Evolutionary conservation across 2,113 vertebrate genomes (phyloP).

Genomic region (Pygathrix nemaeus): DNA sequence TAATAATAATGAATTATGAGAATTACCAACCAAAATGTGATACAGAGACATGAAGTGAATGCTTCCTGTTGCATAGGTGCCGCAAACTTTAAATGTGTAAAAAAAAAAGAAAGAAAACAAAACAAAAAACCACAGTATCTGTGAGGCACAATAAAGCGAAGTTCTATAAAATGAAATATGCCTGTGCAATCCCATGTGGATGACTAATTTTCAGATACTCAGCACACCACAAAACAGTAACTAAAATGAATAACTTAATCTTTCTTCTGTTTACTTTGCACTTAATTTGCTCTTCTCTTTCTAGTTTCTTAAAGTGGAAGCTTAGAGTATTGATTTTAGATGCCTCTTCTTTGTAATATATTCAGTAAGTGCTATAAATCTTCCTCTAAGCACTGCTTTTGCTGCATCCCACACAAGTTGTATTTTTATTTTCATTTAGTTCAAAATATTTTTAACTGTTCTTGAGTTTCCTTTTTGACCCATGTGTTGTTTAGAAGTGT

Average conservation of each 20-base stretch:
- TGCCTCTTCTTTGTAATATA: neutral
- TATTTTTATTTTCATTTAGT: conserved; percentile 15
- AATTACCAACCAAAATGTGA: neutral
- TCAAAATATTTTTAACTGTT: neutral
- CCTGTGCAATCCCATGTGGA: neutral
- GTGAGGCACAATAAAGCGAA: neutral
- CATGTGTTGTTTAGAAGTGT: neutral
- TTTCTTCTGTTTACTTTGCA: conserved; percentile 23
- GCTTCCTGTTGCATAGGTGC: neutral
- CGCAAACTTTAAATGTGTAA: neutral
- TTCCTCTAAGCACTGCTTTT: neutral
- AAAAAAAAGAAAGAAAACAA: neutral
- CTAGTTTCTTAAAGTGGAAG: neutral
- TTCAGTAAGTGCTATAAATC: neutral
- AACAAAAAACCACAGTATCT: neutral
- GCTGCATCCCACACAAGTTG: neutral
- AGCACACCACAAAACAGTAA: neutral
- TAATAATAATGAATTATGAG: neutral
- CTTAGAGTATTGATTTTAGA: neutral
- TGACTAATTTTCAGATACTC: conserved; percentile 30
- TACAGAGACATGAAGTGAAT: neutral
- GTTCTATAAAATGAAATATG: neutral
- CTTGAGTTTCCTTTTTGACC: neutral
- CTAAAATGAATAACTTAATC: neutral
- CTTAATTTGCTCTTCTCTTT: conserved; percentile 19